phyloP scores from a whole-genome alignment of 2,888 invertebrate genomes.

The Epistrophe eligans region DNA sequence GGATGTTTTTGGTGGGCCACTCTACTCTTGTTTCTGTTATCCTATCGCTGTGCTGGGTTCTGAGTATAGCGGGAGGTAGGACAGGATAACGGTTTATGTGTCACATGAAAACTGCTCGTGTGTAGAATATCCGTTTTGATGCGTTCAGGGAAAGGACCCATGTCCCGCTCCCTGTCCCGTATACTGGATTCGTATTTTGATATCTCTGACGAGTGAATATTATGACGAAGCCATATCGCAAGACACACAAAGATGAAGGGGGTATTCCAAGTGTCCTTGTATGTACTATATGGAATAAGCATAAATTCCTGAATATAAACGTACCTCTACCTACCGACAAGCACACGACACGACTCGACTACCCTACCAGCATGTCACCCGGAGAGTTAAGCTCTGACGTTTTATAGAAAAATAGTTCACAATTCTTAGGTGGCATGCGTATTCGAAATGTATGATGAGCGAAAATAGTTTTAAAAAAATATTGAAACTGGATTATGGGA shows the following conservation, averaged over 20 bases:
- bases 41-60: constrained; percentile 14
- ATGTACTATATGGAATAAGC: constrained; percentile 29
- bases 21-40: constrained; percentile 53
- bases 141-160: constrained; percentile 45
- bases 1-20: constrained; percentile 62
- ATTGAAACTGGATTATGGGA: constrained; percentile 35
- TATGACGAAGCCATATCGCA: background rate
- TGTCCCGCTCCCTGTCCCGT: background rate
- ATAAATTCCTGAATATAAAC: constrained; percentile 32
- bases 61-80: background rate
- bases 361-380: background rate
- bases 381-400: constrained; percentile 20
- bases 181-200: constrained; percentile 33
- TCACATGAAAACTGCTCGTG: constrained; percentile 67
- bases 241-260: background rate
- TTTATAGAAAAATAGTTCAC: constrained; percentile 38
- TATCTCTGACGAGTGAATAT: constrained; percentile 42
- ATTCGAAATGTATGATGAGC: constrained; percentile 17
- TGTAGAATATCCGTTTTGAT: constrained; percentile 71
- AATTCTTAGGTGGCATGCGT: constrained; percentile 22
- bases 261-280: background rate
- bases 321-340: too few species aligned
- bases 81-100: constrained; percentile 57
- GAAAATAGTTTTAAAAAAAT: background rate
- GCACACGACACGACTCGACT: background rate